Evolutionary conservation across 2,113 vertebrate species (phyloP).

Genomic region (Rhinolophus sinicus): DNA sequence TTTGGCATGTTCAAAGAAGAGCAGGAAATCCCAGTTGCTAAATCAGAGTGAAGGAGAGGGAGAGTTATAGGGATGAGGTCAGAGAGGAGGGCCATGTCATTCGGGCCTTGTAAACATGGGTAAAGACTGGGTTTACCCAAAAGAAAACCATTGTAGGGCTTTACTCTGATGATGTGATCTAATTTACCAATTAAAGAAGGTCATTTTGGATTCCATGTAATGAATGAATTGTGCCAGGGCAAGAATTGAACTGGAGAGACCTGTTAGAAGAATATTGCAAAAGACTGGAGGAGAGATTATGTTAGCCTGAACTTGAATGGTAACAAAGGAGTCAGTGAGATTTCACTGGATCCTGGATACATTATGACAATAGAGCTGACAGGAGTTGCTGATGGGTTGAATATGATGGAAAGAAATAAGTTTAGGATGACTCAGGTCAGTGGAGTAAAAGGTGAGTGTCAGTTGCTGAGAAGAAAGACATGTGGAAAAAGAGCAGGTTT

Average conservation of each 20-base stretch:
- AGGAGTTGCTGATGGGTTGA: neutral
- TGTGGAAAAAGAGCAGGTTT: neutral
- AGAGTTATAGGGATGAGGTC: neutral
- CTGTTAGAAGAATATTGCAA: neutral
- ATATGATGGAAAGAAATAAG: neutral
- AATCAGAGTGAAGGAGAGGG: neutral
- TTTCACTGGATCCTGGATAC: neutral
- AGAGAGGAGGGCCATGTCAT: neutral
- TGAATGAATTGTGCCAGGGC: neutral
- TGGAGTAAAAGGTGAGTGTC: neutral
- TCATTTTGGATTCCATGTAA: neutral
- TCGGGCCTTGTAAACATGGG: neutral
- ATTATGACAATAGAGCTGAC: neutral
- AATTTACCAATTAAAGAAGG: neutral
- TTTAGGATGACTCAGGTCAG: neutral
- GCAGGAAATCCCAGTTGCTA: neutral
- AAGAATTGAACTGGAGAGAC: constrained; percentile 22
- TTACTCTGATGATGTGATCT: neutral
- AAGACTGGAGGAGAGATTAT: neutral
- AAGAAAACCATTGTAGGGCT: neutral
- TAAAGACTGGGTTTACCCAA: neutral
- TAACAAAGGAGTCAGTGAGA: neutral
- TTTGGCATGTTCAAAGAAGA: neutral
- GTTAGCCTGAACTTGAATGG: neutral
- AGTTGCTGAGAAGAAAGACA: neutral